A percentile compares a stretch with the other conserved stretches of the same genome.
phyloP scores from a whole-genome alignment of 2,888 invertebrate genomes.

The Luperina nickerlii region DNA sequence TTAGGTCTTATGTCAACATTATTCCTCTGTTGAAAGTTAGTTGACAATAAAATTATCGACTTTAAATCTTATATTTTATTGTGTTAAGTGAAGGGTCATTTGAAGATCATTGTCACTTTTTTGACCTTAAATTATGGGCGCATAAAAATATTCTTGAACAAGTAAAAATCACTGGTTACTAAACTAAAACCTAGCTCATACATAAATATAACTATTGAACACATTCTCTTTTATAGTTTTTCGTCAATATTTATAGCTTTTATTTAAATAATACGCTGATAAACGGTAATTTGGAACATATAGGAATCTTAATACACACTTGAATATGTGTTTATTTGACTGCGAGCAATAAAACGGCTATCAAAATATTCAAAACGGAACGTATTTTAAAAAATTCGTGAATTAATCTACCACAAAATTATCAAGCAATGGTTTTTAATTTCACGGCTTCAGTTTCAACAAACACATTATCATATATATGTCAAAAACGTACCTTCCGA shows the following conservation, averaged over 20 bases:
- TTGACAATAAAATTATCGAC: not conserved
- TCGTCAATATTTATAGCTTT: constrained; percentile 65
- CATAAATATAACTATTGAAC: constrained; percentile 65
- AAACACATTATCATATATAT: constrained; percentile 76
- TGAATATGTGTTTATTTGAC: constrained; percentile 69
- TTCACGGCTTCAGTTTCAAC: constrained; percentile 75
- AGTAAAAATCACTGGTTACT: constrained; percentile 41
- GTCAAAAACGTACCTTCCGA: constrained; percentile 74
- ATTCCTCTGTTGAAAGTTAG: not conserved
- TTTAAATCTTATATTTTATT: constrained; percentile 7
- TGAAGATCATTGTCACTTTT: constrained; percentile 35
- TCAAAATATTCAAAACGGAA: constrained; percentile 59
- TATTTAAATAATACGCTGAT: constrained; percentile 65
- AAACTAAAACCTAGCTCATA: constrained; percentile 58
- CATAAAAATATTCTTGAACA: constrained; percentile 40
- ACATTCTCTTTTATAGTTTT: constrained; percentile 63
- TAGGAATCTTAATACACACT: constrained; percentile 58
- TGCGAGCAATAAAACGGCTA: constrained; percentile 57
- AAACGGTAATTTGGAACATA: constrained; percentile 53
- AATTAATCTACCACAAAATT: constrained; percentile 60
- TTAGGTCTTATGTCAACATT: not conserved
- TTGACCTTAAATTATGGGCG: constrained; percentile 30
- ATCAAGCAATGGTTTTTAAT: constrained; percentile 69
- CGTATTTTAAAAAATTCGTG: constrained; percentile 47
- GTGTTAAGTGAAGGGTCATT: not conserved